Evolutionary conservation across 1,140 invertebrate species (phyloP).

Genomic region (Cheumatopsyche charites): DNA sequence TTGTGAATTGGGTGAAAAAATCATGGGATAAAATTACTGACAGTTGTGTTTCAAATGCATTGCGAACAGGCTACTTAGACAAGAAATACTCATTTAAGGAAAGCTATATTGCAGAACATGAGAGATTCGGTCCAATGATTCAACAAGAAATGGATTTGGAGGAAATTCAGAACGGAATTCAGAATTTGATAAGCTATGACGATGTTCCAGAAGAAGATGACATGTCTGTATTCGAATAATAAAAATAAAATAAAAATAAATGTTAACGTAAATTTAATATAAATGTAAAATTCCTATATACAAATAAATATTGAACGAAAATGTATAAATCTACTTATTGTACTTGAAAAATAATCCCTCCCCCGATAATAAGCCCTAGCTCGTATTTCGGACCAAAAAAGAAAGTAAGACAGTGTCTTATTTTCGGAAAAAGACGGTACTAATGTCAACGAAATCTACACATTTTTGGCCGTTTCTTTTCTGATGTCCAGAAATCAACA

Average conservation of each 20-base stretch:
- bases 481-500: no score
- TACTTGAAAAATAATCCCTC: no score
- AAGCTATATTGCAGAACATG: background rate
- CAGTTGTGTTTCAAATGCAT: background rate
- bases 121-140: background rate
- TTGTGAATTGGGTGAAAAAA: constrained; percentile 18
- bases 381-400: background rate
- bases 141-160: background rate
- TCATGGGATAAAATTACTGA: constrained; percentile 1
- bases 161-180: background rate
- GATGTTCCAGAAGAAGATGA: no score
- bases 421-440: background rate
- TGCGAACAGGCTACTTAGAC: background rate
- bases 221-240: no score
- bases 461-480: no score
- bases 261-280: no score
- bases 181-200: no score
- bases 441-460: no score
- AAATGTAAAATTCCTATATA: no score
- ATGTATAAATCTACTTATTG: no score
- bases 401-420: background rate
- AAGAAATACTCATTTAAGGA: background rate
- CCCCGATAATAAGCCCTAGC: background rate
- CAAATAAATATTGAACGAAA: no score
- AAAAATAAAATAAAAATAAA: no score